phyloP scores from a whole-genome alignment of 2,797 vertebrate species.

The Hirundo rustica region DNA sequence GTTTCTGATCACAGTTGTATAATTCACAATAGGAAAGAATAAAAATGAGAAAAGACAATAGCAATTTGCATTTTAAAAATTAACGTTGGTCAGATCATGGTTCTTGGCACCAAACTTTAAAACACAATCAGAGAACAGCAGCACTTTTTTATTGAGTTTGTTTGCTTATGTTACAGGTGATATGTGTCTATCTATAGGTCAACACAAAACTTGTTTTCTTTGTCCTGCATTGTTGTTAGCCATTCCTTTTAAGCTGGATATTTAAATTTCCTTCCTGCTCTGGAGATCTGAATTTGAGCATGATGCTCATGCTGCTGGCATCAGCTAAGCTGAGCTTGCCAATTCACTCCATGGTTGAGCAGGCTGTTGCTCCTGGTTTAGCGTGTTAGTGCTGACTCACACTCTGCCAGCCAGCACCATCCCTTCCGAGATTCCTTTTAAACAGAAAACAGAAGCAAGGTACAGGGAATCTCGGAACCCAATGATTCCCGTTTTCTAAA shows the following conservation, averaged over 20 bases:
- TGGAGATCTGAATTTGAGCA: not conserved
- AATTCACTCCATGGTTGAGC: not conserved
- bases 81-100: not conserved
- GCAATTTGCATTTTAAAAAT: not conserved
- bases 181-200: not conserved
- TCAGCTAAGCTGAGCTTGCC: not conserved
- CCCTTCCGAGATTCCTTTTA: not conserved
- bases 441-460: not conserved
- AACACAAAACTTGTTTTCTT: not conserved
- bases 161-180: not conserved
- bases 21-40: not conserved
- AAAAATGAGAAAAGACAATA: not conserved
- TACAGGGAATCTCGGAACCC: not conserved
- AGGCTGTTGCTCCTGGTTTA: not conserved
- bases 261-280: not conserved
- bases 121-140: not conserved
- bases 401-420: not conserved
- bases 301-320: not conserved
- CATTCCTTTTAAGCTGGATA: not conserved
- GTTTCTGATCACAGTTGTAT: not conserved
- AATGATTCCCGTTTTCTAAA: not conserved
- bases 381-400: not conserved
- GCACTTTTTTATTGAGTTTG: not conserved
- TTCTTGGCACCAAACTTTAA: not conserved
- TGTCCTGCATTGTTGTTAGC: not conserved